These are phyloP conservation scores for Melipona quadrifasciata DNA, from an alignment of 1,140 invertebrate species.

Conservation along the genomic window DNA sequence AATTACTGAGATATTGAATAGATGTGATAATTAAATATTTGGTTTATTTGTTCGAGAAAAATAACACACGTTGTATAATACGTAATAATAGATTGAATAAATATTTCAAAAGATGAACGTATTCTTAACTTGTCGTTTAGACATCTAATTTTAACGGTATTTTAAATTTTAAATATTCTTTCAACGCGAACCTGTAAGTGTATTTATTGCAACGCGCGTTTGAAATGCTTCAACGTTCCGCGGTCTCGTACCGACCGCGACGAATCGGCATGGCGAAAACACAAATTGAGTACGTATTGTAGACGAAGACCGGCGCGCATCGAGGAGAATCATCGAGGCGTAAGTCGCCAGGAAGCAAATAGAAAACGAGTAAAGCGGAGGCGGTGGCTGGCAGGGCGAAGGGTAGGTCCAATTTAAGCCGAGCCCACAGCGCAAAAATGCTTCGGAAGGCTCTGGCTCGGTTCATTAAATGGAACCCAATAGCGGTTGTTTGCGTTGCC, in stretches of 20 bases:
- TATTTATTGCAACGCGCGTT: no score
- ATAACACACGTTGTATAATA: no score
- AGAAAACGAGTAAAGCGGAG: conserved; percentile 57
- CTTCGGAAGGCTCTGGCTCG: conserved; percentile 71
- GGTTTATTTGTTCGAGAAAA: no score
- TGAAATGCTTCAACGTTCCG: no score
- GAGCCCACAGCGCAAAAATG: conserved; percentile 73
- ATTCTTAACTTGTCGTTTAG: no score
- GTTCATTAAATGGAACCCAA: conserved; percentile 78
- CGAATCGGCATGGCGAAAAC: not conserved
- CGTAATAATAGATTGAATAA: no score
- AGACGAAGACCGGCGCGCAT: conserved; percentile 23
- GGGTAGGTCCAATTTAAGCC: conserved; percentile 74
- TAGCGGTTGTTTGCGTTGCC: conserved; percentile 77
- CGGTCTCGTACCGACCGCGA: not conserved
- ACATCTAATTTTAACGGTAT: no score
- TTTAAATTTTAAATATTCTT: no score
- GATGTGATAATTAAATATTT: no score
- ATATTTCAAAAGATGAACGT: no score
- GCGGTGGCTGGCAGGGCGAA: conserved; percentile 32
- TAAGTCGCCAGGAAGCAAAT: conserved; percentile 65
- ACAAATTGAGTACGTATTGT: not conserved
- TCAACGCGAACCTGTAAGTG: no score
- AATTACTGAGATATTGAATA: no score
- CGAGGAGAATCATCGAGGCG: conserved; percentile 42